phyloP scores from a whole-genome alignment of 2,113 vertebrate genomes.

The Perca flavescens region DNA sequence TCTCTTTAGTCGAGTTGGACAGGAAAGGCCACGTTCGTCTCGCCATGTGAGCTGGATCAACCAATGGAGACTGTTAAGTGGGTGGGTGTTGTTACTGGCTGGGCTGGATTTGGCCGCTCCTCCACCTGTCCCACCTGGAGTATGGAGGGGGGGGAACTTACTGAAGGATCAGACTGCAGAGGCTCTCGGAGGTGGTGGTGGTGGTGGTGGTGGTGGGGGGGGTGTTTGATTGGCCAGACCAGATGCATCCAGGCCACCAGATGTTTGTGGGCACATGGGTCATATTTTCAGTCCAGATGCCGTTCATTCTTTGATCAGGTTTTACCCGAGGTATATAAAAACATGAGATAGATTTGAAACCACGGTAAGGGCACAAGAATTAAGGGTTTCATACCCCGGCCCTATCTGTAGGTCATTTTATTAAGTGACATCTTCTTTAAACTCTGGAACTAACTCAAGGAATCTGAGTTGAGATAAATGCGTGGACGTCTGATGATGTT shows the following conservation, averaged over 20 bases:
- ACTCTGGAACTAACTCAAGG: background rate
- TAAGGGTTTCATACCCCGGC: background rate
- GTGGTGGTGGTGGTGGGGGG: too few relatives aligned
- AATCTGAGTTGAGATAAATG: background rate
- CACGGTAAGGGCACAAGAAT: too few relatives aligned
- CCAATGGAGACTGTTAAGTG: background rate
- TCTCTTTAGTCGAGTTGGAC: conserved; percentile 69
- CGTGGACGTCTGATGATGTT: background rate
- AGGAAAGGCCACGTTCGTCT: conserved; percentile 65
- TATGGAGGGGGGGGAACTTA: background rate
- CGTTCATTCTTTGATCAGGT: too few relatives aligned
- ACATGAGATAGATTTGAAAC: background rate
- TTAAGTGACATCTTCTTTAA: too few relatives aligned
- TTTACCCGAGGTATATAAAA: background rate
- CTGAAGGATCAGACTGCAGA: background rate
- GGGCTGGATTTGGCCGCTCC: background rate
- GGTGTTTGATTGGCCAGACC: background rate
- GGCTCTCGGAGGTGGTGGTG: background rate
- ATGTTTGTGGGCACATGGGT: background rate
- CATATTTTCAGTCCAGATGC: background rate
- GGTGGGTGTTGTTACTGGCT: background rate
- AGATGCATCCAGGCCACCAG: background rate
- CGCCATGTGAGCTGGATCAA: conserved; percentile 5
- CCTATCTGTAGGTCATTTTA: background rate
- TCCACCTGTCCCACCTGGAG: background rate